Evolutionary conservation across 2,888 invertebrate genomes (phyloP).

Genomic region (Copidosoma aretas): DNA sequence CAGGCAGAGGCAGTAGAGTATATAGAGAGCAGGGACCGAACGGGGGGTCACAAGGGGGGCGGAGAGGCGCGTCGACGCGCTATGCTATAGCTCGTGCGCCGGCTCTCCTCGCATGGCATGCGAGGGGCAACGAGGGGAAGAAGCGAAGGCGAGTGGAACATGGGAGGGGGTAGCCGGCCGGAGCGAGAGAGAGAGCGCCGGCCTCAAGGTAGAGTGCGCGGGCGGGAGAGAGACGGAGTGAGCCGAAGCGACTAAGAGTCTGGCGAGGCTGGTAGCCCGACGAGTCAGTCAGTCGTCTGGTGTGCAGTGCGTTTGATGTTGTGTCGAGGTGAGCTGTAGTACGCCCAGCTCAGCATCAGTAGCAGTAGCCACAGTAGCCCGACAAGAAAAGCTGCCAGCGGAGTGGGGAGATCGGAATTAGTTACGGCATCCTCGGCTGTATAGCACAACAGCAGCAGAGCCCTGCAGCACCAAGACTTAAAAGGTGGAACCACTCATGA

Average conservation of each 20-base stretch:
- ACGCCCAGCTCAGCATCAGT: slow-evolving; percentile 12
- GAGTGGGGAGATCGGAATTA: background rate
- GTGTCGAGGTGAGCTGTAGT: slow-evolving; percentile 13
- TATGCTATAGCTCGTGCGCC: background rate
- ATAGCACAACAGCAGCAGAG: background rate
- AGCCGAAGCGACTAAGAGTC: slow-evolving; percentile 38
- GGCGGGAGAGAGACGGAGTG: slow-evolving; percentile 31
- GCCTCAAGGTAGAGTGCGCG: slow-evolving; percentile 38
- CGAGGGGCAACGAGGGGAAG: background rate
- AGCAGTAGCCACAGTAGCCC: no score
- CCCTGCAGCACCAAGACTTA: no score
- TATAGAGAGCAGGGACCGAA: slow-evolving; percentile 21
- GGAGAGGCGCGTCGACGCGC: background rate
- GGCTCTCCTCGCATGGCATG: background rate
- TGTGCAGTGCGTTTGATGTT: slow-evolving; percentile 29
- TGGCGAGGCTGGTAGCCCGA: slow-evolving; percentile 15
- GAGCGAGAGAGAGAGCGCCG: slow-evolving; percentile 37
- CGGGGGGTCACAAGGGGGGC: slow-evolving; percentile 12
- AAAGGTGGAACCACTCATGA: no score
- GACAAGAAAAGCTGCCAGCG: slow-evolving; percentile 33
- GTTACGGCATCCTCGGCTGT: slow-evolving; percentile 11
- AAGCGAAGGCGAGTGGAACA: background rate
- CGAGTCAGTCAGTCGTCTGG: slow-evolving; percentile 37
- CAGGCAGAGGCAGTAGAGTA: no score
- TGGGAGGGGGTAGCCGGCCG: slow-evolving; percentile 22